Conservation (phyloP, 2,113 vertebrate genomes). For the Tychaedon coryphoeus region DNA sequence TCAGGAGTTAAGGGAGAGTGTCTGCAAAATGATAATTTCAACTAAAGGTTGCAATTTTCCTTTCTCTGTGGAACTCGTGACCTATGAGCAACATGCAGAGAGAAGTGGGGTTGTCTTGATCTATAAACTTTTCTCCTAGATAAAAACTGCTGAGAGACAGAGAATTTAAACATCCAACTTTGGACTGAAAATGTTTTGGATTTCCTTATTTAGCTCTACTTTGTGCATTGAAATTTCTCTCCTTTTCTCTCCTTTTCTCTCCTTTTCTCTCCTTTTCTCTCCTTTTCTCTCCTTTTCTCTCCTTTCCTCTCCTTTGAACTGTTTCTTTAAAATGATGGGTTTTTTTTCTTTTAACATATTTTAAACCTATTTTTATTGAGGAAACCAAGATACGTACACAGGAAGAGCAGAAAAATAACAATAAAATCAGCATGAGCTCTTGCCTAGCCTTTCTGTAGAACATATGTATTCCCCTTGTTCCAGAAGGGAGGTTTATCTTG, state of each 20-base stretch:
- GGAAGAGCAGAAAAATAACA: not conserved
- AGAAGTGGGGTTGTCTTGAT: not conserved
- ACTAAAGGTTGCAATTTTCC: not conserved
- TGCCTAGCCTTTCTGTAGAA: not conserved
- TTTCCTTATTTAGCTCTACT: not conserved
- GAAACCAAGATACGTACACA: not conserved
- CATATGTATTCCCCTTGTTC: not conserved
- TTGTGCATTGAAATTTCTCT: not conserved
- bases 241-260: not conserved
- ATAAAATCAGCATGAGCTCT: not conserved
- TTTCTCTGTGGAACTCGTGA: not conserved
- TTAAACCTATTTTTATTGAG: not conserved
- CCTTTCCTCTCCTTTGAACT: not conserved
- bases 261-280: not conserved
- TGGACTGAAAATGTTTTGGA: not conserved
- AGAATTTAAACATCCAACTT: not conserved
- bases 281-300: not conserved
- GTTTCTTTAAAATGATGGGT: not conserved
- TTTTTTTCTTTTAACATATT: not conserved
- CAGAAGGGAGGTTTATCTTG: not conserved
- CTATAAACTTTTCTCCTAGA: not conserved
- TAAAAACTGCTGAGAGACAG: not conserved
- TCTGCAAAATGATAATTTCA: not conserved
- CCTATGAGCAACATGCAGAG: not conserved
- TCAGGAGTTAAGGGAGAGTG: not conserved